These are phyloP conservation scores for Naja naja DNA, from an alignment of 2,113 vertebrate species.

Conservation along the genomic window DNA sequence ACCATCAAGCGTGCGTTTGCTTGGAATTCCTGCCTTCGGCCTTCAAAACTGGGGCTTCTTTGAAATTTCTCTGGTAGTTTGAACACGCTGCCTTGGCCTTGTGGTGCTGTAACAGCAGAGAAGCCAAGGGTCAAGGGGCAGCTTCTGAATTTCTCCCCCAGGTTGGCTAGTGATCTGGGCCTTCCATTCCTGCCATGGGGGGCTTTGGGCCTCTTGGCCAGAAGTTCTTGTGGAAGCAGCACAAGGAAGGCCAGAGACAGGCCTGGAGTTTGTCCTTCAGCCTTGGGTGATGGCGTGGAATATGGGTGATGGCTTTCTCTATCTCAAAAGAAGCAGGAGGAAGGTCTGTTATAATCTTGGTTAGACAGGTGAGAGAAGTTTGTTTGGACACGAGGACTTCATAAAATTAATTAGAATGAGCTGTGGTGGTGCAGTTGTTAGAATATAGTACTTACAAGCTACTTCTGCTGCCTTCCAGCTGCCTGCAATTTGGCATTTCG, in stretches of 20 bases:
- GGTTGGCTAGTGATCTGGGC: neutral
- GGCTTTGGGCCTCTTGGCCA: neutral
- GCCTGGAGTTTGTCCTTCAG: neutral
- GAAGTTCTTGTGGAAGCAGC: neutral
- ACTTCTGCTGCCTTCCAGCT: too few relatives aligned
- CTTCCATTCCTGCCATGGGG: neutral
- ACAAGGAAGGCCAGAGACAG: neutral
- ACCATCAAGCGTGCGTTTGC: neutral
- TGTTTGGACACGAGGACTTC: neutral
- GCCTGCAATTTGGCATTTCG: too few relatives aligned
- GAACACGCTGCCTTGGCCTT: neutral
- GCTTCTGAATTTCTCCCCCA: neutral
- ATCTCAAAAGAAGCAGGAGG: neutral
- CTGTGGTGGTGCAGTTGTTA: too few relatives aligned
- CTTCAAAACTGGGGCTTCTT: neutral
- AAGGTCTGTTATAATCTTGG: neutral
- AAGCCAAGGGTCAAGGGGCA: neutral
- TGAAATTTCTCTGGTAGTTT: neutral
- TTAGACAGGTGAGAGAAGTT: neutral
- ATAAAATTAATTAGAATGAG: neutral
- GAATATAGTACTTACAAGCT: too few relatives aligned
- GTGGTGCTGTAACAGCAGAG: rapidly evolving
- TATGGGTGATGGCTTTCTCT: neutral
- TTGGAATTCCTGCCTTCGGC: neutral
- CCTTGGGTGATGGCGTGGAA: neutral